These are phyloP conservation scores for Atopsyche davidsoni DNA, from an alignment of 1,140 invertebrate species.

Conservation along the genomic window DNA sequence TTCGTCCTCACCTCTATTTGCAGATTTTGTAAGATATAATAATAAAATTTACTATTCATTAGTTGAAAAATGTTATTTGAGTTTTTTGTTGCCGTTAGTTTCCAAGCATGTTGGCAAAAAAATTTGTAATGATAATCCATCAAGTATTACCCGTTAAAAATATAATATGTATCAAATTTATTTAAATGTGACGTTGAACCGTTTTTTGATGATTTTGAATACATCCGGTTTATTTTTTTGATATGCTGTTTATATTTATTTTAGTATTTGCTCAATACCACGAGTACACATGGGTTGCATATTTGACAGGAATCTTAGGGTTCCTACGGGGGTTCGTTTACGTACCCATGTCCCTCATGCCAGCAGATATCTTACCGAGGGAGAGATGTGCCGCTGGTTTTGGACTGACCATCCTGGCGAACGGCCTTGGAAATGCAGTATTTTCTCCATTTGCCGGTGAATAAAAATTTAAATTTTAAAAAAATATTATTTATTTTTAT, in stretches of 20 bases:
- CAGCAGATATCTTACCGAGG: constrained; percentile 55
- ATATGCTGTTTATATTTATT: constrained; percentile 28
- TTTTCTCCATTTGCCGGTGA: constrained; percentile 7
- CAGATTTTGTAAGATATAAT: constrained; percentile 49
- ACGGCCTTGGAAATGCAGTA: constrained; percentile 36
- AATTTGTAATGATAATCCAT: no score
- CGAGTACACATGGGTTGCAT: constrained; percentile 37
- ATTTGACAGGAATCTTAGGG: constrained; percentile 50
- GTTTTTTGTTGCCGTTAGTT: no score
- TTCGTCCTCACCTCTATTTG: constrained; percentile 45
- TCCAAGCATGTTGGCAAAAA: no score
- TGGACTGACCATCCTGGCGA: constrained; percentile 54
- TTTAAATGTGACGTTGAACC: no score
- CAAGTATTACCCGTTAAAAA: no score
- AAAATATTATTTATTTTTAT: no score
- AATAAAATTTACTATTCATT: no score
- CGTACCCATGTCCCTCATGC: constrained; percentile 51
- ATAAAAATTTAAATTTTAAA: no score
- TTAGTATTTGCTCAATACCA: constrained; percentile 41
- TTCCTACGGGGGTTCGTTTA: constrained; percentile 49
- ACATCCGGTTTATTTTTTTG: no score
- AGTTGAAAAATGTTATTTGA: no score
- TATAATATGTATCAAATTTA: no score
- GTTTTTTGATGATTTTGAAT: no score
- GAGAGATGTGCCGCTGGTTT: constrained; percentile 59